phyloP scores from a whole-genome alignment of 1,140 invertebrate species.

The Panulirus ornatus region DNA sequence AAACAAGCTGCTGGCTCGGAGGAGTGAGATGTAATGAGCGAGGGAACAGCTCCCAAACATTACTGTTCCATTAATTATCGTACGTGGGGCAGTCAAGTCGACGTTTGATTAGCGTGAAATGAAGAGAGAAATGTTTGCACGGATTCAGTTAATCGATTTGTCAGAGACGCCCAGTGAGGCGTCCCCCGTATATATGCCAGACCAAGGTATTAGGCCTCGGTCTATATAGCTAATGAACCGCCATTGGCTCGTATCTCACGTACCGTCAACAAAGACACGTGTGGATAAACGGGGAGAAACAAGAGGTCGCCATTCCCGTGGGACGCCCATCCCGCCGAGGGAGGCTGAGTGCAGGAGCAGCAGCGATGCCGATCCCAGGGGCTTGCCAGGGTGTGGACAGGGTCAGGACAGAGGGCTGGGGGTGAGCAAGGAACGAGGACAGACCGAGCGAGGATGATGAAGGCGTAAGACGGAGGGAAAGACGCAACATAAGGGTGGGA shows the following conservation, averaged over 20 bases:
- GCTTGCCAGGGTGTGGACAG: not conserved
- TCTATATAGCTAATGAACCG: no score
- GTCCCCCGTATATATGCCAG: no score
- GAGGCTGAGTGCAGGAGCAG: no score
- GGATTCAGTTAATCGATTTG: not conserved
- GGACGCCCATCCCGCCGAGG: no score
- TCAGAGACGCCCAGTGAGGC: not conserved
- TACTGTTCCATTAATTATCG: not conserved
- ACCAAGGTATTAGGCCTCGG: no score
- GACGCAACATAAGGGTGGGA: not conserved
- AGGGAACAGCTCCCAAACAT: not conserved
- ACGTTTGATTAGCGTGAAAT: not conserved
- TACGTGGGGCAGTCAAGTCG: not conserved
- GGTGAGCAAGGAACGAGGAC: not conserved
- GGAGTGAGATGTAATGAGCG: constrained; percentile 26
- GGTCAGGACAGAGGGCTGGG: not conserved
- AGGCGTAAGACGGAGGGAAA: not conserved
- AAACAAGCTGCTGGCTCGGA: constrained; percentile 1
- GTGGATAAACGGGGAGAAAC: no score
- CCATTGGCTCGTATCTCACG: no score
- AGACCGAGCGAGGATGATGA: not conserved
- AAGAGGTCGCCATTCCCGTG: no score
- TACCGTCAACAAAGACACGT: no score
- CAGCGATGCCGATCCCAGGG: not conserved
- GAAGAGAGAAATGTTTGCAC: not conserved